Percentiles rank a stretch among this genome's conserved stretches.
These are phyloP conservation scores for Idris sp. DNA, from an alignment of 1,140 invertebrate species.

Conservation along the genomic window DNA sequence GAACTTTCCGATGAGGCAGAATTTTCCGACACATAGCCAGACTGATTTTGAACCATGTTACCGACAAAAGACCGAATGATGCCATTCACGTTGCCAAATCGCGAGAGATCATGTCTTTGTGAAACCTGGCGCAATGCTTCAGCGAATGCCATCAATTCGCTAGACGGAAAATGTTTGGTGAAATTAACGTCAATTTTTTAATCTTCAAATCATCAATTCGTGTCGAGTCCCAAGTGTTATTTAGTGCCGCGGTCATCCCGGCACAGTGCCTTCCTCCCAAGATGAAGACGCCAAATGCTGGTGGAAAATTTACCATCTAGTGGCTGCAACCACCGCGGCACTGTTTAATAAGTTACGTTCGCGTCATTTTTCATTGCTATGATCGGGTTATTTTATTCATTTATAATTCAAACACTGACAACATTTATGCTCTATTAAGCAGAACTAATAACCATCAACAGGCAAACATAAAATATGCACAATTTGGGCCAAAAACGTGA, in stretches of 20 bases:
- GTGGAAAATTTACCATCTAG: conserved; percentile 75
- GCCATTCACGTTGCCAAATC: no score
- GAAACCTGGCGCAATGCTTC: conserved; percentile 14
- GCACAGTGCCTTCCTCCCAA: conserved; percentile 41
- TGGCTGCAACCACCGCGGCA: conserved; percentile 77
- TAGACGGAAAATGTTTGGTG: conserved; percentile 48
- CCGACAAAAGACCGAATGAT: no score
- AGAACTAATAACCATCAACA: conserved; percentile 39
- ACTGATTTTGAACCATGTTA: no score
- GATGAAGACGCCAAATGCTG: conserved; percentile 67
- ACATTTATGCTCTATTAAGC: conserved; percentile 28
- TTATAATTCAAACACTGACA: conserved; percentile 37
- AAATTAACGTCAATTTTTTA: conserved; percentile 41
- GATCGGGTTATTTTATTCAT: conserved; percentile 43
- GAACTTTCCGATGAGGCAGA: no score
- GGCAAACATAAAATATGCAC: conserved; percentile 25
- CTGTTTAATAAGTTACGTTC: conserved; percentile 76
- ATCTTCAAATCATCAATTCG: conserved; percentile 24
- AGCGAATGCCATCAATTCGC: conserved; percentile 25
- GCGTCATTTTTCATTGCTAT: conserved; percentile 60
- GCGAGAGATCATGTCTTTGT: not conserved
- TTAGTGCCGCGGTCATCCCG: conserved; percentile 58
- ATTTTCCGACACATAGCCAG: no score
- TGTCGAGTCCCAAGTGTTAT: conserved; percentile 47
- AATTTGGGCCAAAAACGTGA: conserved; percentile 14